These are phyloP conservation scores for Ectobius pallidus DNA, from an alignment of 2,888 invertebrate genomes.

Conservation along the genomic window DNA sequence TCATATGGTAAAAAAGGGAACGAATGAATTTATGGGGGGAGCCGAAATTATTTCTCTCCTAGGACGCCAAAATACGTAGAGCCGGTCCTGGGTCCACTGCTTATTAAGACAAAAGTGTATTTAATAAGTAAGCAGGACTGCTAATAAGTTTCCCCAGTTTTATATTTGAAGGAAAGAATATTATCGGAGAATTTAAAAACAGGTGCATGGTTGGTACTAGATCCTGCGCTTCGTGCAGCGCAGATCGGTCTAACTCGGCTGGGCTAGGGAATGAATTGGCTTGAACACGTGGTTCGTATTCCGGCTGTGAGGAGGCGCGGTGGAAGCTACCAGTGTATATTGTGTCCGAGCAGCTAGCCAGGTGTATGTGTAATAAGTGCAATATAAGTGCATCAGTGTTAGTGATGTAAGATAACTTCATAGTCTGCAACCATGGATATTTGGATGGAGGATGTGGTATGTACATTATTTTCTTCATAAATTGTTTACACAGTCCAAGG, in stretches of 20 bases:
- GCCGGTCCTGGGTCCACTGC: too few species aligned
- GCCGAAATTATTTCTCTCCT: too few species aligned
- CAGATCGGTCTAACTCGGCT: neutral
- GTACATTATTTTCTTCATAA: slow-evolving; percentile 34
- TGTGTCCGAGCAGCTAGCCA: neutral
- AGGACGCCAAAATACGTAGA: too few species aligned
- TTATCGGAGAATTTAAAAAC: too few species aligned
- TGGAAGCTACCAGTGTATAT: neutral
- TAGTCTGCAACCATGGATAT: slow-evolving; percentile 50
- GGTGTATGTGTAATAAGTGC: slow-evolving; percentile 23
- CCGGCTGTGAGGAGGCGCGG: slow-evolving; percentile 33
- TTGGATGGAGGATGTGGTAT: slow-evolving; percentile 57
- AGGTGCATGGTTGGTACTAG: slow-evolving; percentile 1
- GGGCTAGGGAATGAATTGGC: slow-evolving; percentile 23
- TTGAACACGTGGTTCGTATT: slow-evolving; percentile 33
- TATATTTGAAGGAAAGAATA: too few species aligned
- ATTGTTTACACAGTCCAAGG: too few species aligned
- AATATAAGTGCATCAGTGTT: slow-evolving; percentile 1
- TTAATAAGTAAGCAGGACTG: too few species aligned
- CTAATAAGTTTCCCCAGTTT: too few species aligned
- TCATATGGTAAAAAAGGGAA: too few species aligned
- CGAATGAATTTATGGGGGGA: too few species aligned
- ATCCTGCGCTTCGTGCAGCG: neutral
- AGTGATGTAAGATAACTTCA: slow-evolving; percentile 16
- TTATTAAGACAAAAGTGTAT: too few species aligned